Evolutionary conservation across 2,113 vertebrate genomes (phyloP), one percentile per base, ranked within the genome.

Genomic region (Microcebus tavaratra): DNA sequence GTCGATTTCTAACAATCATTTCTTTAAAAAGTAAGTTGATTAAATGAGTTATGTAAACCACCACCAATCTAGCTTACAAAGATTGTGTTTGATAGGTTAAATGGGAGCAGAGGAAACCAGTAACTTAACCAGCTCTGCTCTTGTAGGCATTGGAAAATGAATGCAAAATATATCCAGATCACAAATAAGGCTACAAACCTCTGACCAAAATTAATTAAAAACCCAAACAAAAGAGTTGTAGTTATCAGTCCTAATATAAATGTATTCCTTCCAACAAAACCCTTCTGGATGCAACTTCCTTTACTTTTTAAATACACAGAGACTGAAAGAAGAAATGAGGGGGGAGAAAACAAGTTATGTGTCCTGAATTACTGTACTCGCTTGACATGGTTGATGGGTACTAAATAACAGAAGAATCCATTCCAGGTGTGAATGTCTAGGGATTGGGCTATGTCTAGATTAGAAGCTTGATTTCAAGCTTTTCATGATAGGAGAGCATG

Each of bases 211-310:
- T 59, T 80, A 96, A 90, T 88, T 59, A 80, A 91, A 94, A 92
- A 95, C 80, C 94, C 96, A 31, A 65, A 85, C 4, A 39, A 75
- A 12, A 96, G 97, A 97, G 97, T 65, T 95, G 31, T 97, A 98
- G 96, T 92, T 48, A 39, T 85, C 93, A 79, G 81, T 97, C 93
- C 90, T 39, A 39, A 53, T 91, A 65, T 91, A 94, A 96, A 86
- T 90, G 59, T 91, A 65, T 88, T 95, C 72, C 78, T 97, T 96
- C 79, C 59, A 79, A 96, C 53, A 42, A 96, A 97, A 95, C 70
- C 95, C 96, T 88, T 98, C 97, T 76, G 95, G 97, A 92, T 73
- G 96, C 98, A 97, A 98, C 98, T 98, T 96, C 96, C 97, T 98
- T 98, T 63, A 57, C 20, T 96, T 65, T n/a, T 96, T 88, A 88